Conservation (phyloP, 2,888 invertebrate species). For the Cosmorhoe ocellata region DNA sequence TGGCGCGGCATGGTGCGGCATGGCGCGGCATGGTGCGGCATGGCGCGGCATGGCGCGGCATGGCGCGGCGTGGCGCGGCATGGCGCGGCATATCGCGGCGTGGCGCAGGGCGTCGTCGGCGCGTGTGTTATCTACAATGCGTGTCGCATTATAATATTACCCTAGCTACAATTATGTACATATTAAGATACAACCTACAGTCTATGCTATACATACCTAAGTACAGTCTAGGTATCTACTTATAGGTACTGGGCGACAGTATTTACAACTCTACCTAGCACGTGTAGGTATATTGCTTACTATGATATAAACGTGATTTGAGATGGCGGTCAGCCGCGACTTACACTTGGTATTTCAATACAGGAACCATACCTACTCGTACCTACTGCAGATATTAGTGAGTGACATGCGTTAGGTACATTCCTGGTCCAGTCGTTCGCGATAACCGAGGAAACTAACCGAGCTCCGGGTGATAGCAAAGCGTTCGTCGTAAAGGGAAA, state of each 20-base stretch:
- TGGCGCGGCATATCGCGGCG: no score
- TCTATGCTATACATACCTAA: slow-evolving; percentile 20
- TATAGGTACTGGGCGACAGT: slow-evolving; percentile 35
- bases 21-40: no score
- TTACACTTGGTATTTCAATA: no score
- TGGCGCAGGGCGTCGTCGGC: not conserved
- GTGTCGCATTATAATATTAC: slow-evolving; percentile 23
- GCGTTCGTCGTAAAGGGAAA: no score
- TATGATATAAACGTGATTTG: not conserved
- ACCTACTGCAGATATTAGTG: not conserved
- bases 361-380: no score
- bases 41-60: no score
- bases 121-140: slow-evolving; percentile 25
- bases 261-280: slow-evolving; percentile 32
- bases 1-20: no score
- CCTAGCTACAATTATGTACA: slow-evolving; percentile 32
- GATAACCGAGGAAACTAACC: no score
- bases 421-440: no score
- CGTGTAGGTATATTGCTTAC: not conserved
- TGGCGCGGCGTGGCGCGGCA: no score
- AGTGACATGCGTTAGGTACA: not conserved
- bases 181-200: slow-evolving; percentile 15
- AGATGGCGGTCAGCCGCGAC: no score
- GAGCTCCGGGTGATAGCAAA: no score
- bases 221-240: slow-evolving; percentile 15